A percentile compares a stretch with the other conserved stretches of the same genome.
Conservation (phyloP, 2,113 vertebrate species). For the Gambusia holbrooki region DNA sequence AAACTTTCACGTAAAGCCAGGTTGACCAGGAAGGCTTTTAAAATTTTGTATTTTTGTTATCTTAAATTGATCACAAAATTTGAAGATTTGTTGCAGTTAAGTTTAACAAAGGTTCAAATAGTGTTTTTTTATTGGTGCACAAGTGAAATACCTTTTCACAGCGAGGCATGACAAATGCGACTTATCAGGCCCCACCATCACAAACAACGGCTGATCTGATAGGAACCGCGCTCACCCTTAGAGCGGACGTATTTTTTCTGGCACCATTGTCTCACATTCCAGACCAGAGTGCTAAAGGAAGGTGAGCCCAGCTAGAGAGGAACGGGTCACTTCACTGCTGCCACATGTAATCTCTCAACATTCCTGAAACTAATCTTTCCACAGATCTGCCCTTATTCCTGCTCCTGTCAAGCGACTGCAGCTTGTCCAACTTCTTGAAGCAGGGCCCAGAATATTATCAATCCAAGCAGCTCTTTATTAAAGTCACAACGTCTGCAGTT, state of each 20-base stretch:
- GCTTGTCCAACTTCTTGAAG: conserved; percentile 5
- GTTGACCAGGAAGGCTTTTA: too few relatives aligned
- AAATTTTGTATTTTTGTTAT: background rate
- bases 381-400: conserved; percentile 55
- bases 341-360: conserved; percentile 58
- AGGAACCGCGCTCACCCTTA: background rate
- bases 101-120: background rate
- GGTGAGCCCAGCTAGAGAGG: conserved; percentile 42
- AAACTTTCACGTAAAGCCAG: too few relatives aligned
- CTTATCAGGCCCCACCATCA: background rate
- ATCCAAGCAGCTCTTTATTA: background rate
- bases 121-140: too few relatives aligned
- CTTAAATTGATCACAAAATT: background rate
- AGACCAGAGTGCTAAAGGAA: conserved; percentile 41
- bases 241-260: conserved; percentile 6
- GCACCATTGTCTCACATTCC: conserved; percentile 52
- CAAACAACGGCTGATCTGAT: background rate
- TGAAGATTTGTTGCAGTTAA: background rate
- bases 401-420: conserved; percentile 54
- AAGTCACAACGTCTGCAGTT: background rate
- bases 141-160: background rate
- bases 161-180: background rate
- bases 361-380: conserved; percentile 37
- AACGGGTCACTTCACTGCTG: conserved; percentile 47
- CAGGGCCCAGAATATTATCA: conserved; percentile 2